A percentile compares a stretch with the other conserved stretches of the same genome.
Evolutionary conservation across 2,888 invertebrate genomes (phyloP).

Genomic region (Protodeltote pygarga): DNA sequence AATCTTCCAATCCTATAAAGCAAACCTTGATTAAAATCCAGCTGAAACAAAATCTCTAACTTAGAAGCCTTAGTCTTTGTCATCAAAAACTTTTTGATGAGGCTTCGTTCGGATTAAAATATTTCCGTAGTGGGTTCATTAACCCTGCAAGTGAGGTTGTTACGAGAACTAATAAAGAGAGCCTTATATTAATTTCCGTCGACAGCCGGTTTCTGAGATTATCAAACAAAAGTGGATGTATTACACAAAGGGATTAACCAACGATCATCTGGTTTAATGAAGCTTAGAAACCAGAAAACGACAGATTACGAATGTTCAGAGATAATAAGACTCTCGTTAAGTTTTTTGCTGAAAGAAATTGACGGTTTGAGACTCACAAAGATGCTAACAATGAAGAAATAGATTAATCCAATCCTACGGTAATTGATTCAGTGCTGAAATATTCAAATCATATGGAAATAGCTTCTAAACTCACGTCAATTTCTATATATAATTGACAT

Average conservation of each 20-base stretch:
- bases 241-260: conserved; percentile 42
- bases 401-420: conserved; percentile 8
- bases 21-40: conserved; percentile 35
- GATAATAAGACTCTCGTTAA: conserved; percentile 29
- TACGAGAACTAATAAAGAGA: conserved; percentile 44
- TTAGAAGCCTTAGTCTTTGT: conserved; percentile 37
- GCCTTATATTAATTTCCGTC: conserved; percentile 45
- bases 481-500: too few species aligned
- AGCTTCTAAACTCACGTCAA: conserved; percentile 19
- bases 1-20: conserved; percentile 21
- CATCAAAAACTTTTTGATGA: conserved; percentile 49
- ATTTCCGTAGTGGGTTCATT: conserved; percentile 42
- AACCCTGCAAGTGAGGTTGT: conserved; percentile 46
- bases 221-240: conserved; percentile 44
- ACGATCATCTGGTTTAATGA: conserved; percentile 37
- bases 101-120: conserved; percentile 43
- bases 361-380: conserved; percentile 12
- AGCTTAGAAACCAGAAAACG: conserved; percentile 41
- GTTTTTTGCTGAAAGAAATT: conserved; percentile 27
- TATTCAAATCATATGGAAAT: conserved; percentile 30
- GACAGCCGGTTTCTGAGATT: conserved; percentile 36
- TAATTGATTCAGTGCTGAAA: conserved; percentile 27
- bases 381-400: conserved; percentile 16
- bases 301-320: conserved; percentile 29
- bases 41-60: conserved; percentile 24